Conservation (phyloP, 1,140 invertebrate species). For the Drosophila bifasciata region DNA sequence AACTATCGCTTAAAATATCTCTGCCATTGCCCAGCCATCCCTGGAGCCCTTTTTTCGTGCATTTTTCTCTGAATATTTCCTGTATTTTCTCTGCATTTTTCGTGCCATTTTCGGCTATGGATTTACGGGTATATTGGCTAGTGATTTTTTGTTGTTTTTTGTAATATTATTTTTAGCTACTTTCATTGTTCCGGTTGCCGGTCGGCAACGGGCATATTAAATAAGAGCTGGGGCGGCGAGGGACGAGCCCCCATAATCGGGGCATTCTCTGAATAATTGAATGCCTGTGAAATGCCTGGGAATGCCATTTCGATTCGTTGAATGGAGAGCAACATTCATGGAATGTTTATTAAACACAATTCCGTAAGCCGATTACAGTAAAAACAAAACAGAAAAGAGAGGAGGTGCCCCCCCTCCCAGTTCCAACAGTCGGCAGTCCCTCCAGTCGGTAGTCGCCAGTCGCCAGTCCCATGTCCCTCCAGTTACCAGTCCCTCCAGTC, state of each 20-base stretch:
- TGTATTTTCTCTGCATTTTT: too few species aligned
- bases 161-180: conserved; percentile 20
- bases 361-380: conserved; percentile 55
- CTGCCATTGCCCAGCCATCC: too few species aligned
- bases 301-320: conserved; percentile 7
- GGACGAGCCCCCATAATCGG: conserved; percentile 33
- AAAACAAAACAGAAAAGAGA: too few species aligned
- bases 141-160: neutral
- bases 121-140: neutral
- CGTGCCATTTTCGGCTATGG: neutral
- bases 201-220: conserved; percentile 39
- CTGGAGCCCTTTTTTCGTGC: too few species aligned
- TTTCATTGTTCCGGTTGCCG: conserved; percentile 27
- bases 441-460: too few species aligned
- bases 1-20: too few species aligned
- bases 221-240: conserved; percentile 14
- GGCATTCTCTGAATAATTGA: conserved; percentile 33
- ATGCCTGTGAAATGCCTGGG: neutral
- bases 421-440: too few species aligned
- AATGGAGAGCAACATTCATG: conserved; percentile 25
- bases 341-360: conserved; percentile 53
- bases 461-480: too few species aligned
- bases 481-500: too few species aligned
- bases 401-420: too few species aligned
- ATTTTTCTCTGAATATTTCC: too few species aligned